A percentile compares a stretch with the other conserved stretches of the same genome.
phyloP scores from a whole-genome alignment of 1,140 invertebrate species.

The Chymomyza costata region DNA sequence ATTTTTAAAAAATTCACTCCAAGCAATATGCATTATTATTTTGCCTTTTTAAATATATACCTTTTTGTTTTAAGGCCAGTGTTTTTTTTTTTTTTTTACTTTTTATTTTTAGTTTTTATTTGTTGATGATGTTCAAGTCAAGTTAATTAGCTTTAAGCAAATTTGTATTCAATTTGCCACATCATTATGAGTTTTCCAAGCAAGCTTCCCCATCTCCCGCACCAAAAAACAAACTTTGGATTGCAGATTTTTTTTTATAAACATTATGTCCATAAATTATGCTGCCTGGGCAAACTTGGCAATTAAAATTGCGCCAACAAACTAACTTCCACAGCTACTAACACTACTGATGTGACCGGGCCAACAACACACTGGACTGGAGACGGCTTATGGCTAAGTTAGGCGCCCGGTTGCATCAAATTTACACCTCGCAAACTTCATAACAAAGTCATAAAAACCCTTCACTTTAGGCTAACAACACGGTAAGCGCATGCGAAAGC shows the following conservation, averaged over 20 bases:
- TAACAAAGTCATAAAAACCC: slow-evolving; percentile 65
- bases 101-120: no score
- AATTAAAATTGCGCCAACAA: slow-evolving; percentile 47
- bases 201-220: slow-evolving; percentile 5
- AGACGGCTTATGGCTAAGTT: slow-evolving; percentile 8
- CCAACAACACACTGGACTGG: no score
- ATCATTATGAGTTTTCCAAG: background rate
- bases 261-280: slow-evolving; percentile 68
- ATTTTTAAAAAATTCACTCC: no score
- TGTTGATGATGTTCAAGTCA: no score
- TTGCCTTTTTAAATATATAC: no score
- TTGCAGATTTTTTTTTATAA: no score
- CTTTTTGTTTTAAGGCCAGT: no score
- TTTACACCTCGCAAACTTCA: slow-evolving; percentile 71
- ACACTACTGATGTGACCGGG: slow-evolving; percentile 20
- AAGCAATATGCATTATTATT: no score
- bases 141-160: slow-evolving; percentile 69
- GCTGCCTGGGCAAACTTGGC: slow-evolving; percentile 63
- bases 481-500: no score
- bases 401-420: slow-evolving; percentile 48
- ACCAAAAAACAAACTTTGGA: no score
- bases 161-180: slow-evolving; percentile 64
- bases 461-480: background rate
- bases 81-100: no score
- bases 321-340: slow-evolving; percentile 18